Percentiles rank a stretch among this genome's conserved stretches.
Evolutionary conservation across 2,113 vertebrate genomes (phyloP).

Genomic region (Desmodus rotundus): DNA sequence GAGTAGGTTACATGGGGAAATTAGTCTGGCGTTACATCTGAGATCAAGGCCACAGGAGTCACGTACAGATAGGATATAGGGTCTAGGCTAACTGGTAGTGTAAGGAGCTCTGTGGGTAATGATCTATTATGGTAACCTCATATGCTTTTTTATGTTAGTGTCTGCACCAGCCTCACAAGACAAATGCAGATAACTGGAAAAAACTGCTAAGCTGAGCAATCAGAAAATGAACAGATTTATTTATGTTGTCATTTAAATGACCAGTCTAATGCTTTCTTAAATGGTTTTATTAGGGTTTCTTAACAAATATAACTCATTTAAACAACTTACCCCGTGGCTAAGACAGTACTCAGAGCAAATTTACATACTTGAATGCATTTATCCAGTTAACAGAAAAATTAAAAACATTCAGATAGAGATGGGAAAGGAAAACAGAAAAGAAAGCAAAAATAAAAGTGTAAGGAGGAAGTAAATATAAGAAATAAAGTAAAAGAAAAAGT

Average conservation of each 20-base stretch:
- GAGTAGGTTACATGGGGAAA: neutral
- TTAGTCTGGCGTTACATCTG: neutral
- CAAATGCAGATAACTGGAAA: neutral
- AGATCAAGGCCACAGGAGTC: neutral
- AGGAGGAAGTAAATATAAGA: neutral
- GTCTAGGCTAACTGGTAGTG: neutral
- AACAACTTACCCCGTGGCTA: slow-evolving; percentile 1
- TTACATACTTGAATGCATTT: neutral
- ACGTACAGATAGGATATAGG: neutral
- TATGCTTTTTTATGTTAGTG: neutral
- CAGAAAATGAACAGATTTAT: neutral
- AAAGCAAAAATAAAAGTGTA: neutral
- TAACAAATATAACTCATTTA: slow-evolving; percentile 27
- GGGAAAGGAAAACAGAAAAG: neutral
- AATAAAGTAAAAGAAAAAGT: neutral
- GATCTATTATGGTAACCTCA: neutral
- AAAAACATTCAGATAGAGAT: neutral
- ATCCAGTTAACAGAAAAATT: neutral
- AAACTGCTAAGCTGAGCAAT: neutral
- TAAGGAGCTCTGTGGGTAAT: neutral
- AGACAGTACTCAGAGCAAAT: neutral
- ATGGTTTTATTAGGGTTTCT: neutral
- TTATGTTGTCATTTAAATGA: slow-evolving; percentile 18
- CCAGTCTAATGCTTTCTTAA: slow-evolving; percentile 22
- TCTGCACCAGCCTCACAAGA: neutral